Conservation (phyloP, 2,113 vertebrate species). For the Apteryx owenii region DNA sequence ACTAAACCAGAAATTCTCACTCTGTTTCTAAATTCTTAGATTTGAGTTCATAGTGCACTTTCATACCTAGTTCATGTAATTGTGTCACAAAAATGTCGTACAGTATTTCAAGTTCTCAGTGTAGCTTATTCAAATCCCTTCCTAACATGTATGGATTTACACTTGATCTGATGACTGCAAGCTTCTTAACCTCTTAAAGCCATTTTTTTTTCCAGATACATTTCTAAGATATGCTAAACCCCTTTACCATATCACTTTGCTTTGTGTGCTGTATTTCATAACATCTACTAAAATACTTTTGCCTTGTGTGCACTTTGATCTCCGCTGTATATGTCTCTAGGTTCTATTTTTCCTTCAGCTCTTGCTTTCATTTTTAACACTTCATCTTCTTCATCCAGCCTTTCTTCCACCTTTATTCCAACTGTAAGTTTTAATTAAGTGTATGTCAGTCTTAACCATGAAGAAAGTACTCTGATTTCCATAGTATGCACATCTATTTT, state of each 20-base stretch:
- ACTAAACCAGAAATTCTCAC: not conserved
- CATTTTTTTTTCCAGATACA: not conserved
- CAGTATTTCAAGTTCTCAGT: not conserved
- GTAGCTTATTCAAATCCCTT: not conserved
- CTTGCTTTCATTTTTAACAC: not conserved
- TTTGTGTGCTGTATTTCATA: not conserved
- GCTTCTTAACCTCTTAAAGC: not conserved
- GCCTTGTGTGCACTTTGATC: not conserved
- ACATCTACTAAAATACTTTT: not conserved
- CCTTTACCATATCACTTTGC: fast-evolving
- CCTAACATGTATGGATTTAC: not conserved
- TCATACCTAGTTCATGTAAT: not conserved
- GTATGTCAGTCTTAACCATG: fast-evolving
- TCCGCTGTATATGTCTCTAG: not conserved
- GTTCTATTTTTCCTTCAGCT: not conserved
- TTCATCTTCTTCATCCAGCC: not conserved
- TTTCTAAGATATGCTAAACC: not conserved
- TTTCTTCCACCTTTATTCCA: not conserved
- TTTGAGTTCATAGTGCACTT: not conserved
- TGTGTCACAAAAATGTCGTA: not conserved
- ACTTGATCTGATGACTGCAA: not conserved
- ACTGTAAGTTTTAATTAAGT: not conserved
- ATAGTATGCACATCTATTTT: not conserved
- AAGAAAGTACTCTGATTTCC: not conserved
- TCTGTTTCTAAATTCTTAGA: not conserved